A percentile compares a stretch with the other conserved stretches of the same genome.
These are phyloP conservation scores for Stylophora pistillata DNA, from an alignment of 64 coral and sea anemone genomes.

Conservation along the genomic window DNA sequence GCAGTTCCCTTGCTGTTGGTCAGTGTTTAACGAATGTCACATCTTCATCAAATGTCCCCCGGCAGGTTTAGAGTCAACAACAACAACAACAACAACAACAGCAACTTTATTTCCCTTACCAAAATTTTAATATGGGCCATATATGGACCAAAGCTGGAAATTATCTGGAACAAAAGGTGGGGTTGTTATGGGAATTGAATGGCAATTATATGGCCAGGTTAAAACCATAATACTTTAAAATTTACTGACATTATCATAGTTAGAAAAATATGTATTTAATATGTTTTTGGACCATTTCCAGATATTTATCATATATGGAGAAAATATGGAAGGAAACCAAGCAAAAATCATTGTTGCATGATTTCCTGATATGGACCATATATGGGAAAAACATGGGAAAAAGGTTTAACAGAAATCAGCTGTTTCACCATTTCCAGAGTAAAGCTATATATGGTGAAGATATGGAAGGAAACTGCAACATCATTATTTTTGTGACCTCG, in stretches of 20 bases:
- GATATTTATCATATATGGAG: conserved; percentile 14
- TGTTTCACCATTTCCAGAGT: conserved; percentile 2
- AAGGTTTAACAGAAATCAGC: not conserved
- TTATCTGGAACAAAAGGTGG: conserved; percentile 44
- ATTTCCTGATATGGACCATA: conserved; percentile 15
- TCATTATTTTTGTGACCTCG: conserved; percentile 35
- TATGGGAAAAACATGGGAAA: not conserved
- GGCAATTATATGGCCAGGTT: conserved; percentile 19
- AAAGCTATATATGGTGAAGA: not conserved
- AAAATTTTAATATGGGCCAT: conserved; percentile 40
- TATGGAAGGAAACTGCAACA: conserved; percentile 19
- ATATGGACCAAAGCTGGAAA: conserved; percentile 54
- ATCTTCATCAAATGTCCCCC: too few species aligned
- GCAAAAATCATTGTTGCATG: conserved; percentile 6
- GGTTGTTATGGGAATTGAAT: conserved; percentile 20
- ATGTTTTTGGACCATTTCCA: conserved; percentile 14
- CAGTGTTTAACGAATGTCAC: too few species aligned
- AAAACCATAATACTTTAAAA: conserved; percentile 2
- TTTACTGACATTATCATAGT: too few species aligned
- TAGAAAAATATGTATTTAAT: too few species aligned
- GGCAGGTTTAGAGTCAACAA: too few species aligned
- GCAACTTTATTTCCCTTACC: too few species aligned
- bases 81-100: too few species aligned
- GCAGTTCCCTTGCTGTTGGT: too few species aligned
- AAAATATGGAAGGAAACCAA: conserved; percentile 15